Percentiles rank a stretch among this genome's conserved stretches.
Conservation (phyloP, 2,888 invertebrate genomes). For the Heliothis peltigera region DNA sequence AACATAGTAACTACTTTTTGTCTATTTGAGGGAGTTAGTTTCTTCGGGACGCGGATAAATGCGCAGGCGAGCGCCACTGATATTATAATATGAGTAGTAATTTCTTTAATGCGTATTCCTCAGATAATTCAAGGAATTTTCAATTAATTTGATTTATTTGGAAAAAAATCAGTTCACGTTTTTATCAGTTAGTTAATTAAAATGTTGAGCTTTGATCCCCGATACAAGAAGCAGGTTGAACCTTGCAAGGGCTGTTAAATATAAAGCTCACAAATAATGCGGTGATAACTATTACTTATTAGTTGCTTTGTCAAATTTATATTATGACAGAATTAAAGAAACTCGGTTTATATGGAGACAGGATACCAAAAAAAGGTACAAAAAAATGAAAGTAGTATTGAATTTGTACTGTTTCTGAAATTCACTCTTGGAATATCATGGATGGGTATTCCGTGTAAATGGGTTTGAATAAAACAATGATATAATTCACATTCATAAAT, state of each 20-base stretch:
- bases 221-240: slow-evolving; percentile 5
- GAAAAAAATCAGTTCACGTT: slow-evolving; percentile 5
- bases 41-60: too few species aligned
- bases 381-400: too few species aligned
- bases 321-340: background rate
- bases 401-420: too few species aligned
- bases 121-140: background rate
- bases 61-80: too few species aligned
- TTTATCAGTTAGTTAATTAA: slow-evolving; percentile 20
- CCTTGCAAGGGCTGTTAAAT: slow-evolving; percentile 20
- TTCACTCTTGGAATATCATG: too few species aligned
- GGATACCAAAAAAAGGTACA: too few species aligned
- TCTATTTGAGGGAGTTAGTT: too few species aligned
- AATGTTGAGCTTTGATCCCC: slow-evolving; percentile 2
- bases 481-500: slow-evolving; percentile 83
- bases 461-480: slow-evolving; percentile 64
- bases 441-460: background rate
- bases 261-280: background rate
- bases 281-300: background rate
- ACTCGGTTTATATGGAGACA: background rate
- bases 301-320: background rate
- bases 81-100: background rate
- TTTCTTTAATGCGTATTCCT: background rate
- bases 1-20: too few species aligned
- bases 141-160: background rate